Conservation (phyloP, 2,797 vertebrate species). For the Telmatherina bonti region DNA sequence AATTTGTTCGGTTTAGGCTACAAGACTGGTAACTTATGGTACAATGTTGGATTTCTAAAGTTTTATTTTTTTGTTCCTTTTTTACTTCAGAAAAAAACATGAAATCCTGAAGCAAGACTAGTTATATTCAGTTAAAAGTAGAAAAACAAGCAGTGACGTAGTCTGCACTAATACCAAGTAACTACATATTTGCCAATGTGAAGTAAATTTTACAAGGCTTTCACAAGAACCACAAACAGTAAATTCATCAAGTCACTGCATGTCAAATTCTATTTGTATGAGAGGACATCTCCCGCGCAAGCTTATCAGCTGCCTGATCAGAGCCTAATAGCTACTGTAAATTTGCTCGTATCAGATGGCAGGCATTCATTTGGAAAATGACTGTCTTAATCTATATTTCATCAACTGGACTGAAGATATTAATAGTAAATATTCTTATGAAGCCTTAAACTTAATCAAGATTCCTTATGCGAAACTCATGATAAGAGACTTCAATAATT, state of each 20-base stretch:
- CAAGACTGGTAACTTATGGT: not conserved
- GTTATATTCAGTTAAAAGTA: not conserved
- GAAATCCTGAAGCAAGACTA: not conserved
- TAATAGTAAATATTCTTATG: conserved; percentile 74
- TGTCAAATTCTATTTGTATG: conserved; percentile 65
- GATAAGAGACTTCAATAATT: conserved; percentile 41
- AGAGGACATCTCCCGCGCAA: conserved; percentile 48
- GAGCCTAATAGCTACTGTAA: conserved; percentile 75
- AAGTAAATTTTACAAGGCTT: conserved; percentile 32
- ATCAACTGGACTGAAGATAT: conserved; percentile 74
- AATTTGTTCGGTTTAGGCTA: too few relatives aligned
- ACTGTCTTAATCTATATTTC: conserved; percentile 78
- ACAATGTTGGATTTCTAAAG: not conserved
- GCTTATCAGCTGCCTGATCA: conserved; percentile 65
- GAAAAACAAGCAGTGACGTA: not conserved
- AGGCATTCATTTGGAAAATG: conserved; percentile 75
- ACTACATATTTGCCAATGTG: conserved; percentile 24
- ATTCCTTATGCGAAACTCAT: conserved; percentile 61
- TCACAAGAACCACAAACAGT: conserved; percentile 61
- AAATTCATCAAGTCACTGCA: conserved; percentile 60
- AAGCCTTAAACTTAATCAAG: conserved; percentile 65
- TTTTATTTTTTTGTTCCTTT: too few relatives aligned
- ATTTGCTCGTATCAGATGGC: conserved; percentile 72
- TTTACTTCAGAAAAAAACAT: too few relatives aligned
- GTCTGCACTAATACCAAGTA: not conserved